phyloP scores from a whole-genome alignment of 2,797 vertebrate genomes.

The Tragelaphus eurycerus region DNA sequence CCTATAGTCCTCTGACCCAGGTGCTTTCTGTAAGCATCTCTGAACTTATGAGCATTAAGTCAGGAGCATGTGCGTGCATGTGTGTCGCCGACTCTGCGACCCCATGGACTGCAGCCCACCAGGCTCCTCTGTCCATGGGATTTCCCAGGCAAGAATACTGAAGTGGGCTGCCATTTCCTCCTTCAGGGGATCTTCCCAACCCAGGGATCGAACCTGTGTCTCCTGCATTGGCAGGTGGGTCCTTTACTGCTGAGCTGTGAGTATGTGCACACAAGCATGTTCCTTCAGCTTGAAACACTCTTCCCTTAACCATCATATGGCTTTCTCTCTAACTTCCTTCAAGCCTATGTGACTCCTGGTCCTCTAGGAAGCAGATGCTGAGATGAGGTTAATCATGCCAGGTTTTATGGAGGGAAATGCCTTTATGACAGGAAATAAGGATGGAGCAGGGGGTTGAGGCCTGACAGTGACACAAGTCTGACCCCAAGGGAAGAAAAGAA shows the following conservation, averaged over 20 bases:
- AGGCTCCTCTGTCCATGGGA: not conserved
- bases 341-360: not conserved
- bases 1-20: not conserved
- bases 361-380: not conserved
- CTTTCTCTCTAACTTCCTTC: not conserved
- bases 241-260: not conserved
- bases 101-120: not conserved
- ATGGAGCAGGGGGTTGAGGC: not conserved
- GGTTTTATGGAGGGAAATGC: not conserved
- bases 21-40: not conserved
- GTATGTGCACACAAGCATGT: too few species aligned
- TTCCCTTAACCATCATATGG: not conserved
- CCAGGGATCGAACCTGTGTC: not conserved
- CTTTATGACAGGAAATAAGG: not conserved
- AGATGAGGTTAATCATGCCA: accelerated
- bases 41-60: not conserved
- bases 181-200: not conserved
- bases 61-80: not conserved
- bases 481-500: not conserved
- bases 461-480: not conserved
- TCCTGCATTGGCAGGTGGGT: not conserved
- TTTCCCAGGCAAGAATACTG: not conserved
- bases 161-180: not conserved
- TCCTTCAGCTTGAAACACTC: not conserved
- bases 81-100: not conserved